A percentile compares a stretch with the other conserved stretches of the same genome.
These are phyloP conservation scores for Onychomys torridus DNA, from an alignment of 2,797 vertebrate genomes.

Conservation along the genomic window DNA sequence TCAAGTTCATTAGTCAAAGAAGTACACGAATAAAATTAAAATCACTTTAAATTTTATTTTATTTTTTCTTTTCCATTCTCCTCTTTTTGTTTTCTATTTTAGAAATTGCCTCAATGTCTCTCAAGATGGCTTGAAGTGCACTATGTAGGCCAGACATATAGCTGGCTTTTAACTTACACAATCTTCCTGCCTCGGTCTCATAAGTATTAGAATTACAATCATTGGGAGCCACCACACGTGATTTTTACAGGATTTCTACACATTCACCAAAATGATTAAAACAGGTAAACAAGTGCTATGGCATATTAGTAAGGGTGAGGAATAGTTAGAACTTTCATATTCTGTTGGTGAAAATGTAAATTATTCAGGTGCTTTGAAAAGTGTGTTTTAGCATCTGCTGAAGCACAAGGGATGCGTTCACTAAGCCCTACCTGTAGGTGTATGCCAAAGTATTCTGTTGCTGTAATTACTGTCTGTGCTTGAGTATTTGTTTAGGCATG, in stretches of 20 bases:
- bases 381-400: background rate
- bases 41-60: background rate
- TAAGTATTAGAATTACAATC: background rate
- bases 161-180: too few species aligned
- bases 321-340: background rate
- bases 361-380: background rate
- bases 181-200: background rate
- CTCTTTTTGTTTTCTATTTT: background rate
- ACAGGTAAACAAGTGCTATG: background rate
- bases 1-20: background rate
- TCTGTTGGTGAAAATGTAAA: background rate
- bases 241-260: background rate
- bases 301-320: background rate
- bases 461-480: background rate
- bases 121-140: background rate
- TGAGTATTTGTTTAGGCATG: background rate
- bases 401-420: background rate
- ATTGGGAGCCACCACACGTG: rapidly evolving
- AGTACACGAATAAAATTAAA: background rate
- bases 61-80: background rate
- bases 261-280: background rate
- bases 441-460: background rate
- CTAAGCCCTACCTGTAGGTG: background rate
- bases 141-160: background rate
- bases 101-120: background rate